Evolutionary conservation across 2,113 vertebrate species (phyloP).

Genomic region (Ardeotis arabs): DNA sequence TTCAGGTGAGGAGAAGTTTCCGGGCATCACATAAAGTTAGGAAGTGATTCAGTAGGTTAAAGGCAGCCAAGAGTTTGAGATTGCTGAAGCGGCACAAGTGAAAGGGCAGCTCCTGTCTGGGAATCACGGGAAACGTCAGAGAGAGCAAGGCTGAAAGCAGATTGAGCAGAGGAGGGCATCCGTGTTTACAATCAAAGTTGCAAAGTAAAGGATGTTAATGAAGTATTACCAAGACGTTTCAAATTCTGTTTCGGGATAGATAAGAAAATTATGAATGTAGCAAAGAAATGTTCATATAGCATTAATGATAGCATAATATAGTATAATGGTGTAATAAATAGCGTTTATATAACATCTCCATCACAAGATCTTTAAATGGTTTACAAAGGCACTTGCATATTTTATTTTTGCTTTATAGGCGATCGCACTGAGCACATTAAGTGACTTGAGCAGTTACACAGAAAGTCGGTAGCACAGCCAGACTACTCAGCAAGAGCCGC

Average conservation of each 20-base stretch:
- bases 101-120: not conserved
- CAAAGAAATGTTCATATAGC: not conserved
- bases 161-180: not conserved
- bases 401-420: not conserved
- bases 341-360: not conserved
- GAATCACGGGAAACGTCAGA: not conserved
- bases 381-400: not conserved
- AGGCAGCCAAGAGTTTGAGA: not conserved
- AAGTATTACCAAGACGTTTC: not conserved
- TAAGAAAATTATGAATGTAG: not conserved
- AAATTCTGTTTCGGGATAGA: not conserved
- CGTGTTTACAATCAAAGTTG: not conserved
- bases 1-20: not conserved
- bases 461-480: not conserved
- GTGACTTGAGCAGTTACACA: not conserved
- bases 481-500: not conserved
- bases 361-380: not conserved
- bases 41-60: not conserved
- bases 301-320: too few species aligned
- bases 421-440: not conserved
- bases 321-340: not conserved
- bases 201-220: not conserved
- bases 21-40: not conserved
- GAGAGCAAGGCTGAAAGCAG: not conserved
- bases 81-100: not conserved